A percentile compares a stretch with the other conserved stretches of the same genome.
Evolutionary conservation across 2,113 vertebrate species (phyloP).

Genomic region (Corvus cornix): DNA sequence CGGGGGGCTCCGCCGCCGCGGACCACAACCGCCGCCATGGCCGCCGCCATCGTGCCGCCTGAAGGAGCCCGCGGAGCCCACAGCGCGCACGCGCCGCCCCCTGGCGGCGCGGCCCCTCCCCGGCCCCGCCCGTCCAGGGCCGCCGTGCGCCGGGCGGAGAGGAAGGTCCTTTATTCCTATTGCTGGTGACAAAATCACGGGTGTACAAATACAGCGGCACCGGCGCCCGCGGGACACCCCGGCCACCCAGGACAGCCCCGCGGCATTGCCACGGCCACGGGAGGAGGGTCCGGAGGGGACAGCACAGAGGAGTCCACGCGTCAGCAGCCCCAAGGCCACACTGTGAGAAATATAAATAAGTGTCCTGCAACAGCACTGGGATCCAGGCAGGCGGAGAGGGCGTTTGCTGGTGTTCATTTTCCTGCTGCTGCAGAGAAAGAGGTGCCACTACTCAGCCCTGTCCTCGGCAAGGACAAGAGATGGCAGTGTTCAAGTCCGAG

Average conservation of each 20-base stretch:
- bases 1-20: background rate
- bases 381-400: rapidly evolving
- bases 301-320: rapidly evolving
- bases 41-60: background rate
- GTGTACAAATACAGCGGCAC: background rate
- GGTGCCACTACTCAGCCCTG: background rate
- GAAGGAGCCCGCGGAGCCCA: background rate
- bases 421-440: background rate
- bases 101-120: background rate
- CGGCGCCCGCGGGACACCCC: background rate
- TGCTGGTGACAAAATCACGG: background rate
- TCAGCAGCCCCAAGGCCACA: background rate
- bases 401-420: background rate
- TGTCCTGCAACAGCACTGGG: background rate
- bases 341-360: background rate
- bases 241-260: background rate
- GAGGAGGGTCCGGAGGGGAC: background rate
- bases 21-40: background rate
- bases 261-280: background rate
- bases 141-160: too few species aligned
- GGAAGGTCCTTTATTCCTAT: background rate
- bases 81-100: background rate
- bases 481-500: rapidly evolving
- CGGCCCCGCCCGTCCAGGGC: background rate
- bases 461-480: background rate